Base-by-base conservation (phyloP, 2,888 invertebrate species). In the Acleris emargana region DNA sequence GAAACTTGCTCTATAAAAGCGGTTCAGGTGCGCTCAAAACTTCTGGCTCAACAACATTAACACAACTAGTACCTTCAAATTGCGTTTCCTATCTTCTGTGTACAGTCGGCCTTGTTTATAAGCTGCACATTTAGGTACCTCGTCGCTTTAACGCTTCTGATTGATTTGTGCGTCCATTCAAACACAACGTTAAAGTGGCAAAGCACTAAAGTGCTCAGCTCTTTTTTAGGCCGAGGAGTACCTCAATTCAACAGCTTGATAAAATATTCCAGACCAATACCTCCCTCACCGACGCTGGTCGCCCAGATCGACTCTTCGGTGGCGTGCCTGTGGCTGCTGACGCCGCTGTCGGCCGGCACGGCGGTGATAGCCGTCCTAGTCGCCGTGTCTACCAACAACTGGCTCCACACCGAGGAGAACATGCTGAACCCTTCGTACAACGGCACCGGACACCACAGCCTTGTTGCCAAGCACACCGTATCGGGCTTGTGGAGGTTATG, bases 361-460 rank as follows among this genome's bases (percentile, higher is more conserved):
- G 96, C 96, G 13, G 93, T 96, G 43, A 93, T 95, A 13, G 95
- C 96, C 50, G 95, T 96, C 18, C 91, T 95, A 49, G 94, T 96
- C 3, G 96, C 96, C 18, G 95, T 97, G 68, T 93, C 95, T 7
- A 96, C 96, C 3, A 96, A 95, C 82, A 96, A 97, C 87, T 98
- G 98, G 98, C 93, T 98, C 25, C 95, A 96, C 74, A 97, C 97
- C 4, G 96, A 97, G 82, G 97, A 98, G 85, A 96, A 96, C 83
- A 95, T 97, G 93, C 94, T 95, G 66, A 97, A 96, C 87, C 94
- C 95, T 13, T 91, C 93, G 58, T 96, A 95, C 85, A 97, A 97
- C 84, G 96, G 96, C 6, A 96, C 97, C 0, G 95, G 94, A 9
- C 95, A 94, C 71, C 94, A 94, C 76, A 95, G 95, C 75, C 93